phyloP scores from a whole-genome alignment of 2,113 vertebrate species.

The Zapornia atra region DNA sequence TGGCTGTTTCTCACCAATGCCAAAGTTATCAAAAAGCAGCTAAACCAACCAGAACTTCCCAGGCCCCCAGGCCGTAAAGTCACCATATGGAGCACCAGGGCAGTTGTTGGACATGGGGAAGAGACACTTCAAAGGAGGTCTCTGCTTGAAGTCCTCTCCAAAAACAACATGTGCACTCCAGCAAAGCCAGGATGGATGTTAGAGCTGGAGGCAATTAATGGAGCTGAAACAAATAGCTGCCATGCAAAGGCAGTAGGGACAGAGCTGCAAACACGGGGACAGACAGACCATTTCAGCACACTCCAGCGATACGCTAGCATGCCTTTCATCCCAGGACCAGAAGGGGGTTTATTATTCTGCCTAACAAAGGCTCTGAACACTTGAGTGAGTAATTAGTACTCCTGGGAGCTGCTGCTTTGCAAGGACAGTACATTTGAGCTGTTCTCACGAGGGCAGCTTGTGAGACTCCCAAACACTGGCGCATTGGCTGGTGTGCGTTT shows the following conservation, averaged over 20 bases:
- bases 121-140: not conserved
- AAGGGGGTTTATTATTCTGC: not conserved
- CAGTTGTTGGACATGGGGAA: not conserved
- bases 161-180: not conserved
- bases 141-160: not conserved
- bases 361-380: not conserved
- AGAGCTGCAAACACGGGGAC: not conserved
- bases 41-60: not conserved
- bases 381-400: conserved; percentile 12
- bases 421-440: not conserved
- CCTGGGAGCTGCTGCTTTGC: not conserved
- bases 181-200: not conserved
- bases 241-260: not conserved
- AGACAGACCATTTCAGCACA: not conserved
- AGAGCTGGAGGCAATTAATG: not conserved
- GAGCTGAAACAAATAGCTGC: not conserved
- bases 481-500: not conserved
- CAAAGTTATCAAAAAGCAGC: not conserved
- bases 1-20: not conserved
- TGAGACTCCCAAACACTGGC: not conserved
- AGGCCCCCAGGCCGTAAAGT: not conserved
- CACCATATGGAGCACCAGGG: rapidly evolving
- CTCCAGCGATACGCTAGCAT: not conserved
- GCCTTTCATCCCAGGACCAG: not conserved
- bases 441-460: not conserved